These are phyloP conservation scores for Campoletis raptor DNA, from an alignment of 2,888 invertebrate genomes.

Conservation along the genomic window DNA sequence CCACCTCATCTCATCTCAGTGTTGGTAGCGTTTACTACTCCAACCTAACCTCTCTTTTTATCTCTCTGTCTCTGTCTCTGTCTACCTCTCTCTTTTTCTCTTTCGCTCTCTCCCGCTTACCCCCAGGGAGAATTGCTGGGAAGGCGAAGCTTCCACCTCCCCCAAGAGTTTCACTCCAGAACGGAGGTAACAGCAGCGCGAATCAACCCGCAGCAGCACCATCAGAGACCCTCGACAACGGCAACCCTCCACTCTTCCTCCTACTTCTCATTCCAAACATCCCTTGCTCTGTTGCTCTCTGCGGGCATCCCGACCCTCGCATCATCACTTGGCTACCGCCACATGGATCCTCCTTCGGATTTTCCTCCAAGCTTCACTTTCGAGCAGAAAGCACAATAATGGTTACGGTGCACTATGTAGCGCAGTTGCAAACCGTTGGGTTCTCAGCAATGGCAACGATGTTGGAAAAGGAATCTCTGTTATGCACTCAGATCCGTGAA, in stretches of 20 bases:
- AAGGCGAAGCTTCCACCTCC: constrained; percentile 60
- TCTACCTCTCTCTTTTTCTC: constrained; percentile 57
- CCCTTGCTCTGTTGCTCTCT: constrained; percentile 34
- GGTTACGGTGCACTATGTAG: constrained; percentile 35
- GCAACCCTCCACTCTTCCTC: constrained; percentile 61
- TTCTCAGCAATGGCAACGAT: constrained; percentile 1
- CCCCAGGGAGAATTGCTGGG: constrained; percentile 44
- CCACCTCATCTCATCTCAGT: constrained; percentile 50
- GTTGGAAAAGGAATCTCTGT: constrained; percentile 6
- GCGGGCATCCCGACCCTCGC: constrained; percentile 30
- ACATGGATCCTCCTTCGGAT: constrained; percentile 56
- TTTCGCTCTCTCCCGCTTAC: constrained; percentile 53
- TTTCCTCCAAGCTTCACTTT: constrained; percentile 30
- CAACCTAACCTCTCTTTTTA: constrained; percentile 29
- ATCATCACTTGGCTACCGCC: constrained; percentile 58
- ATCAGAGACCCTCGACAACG: constrained; percentile 55
- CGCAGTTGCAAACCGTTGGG: constrained; percentile 18
- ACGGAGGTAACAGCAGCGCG: constrained; percentile 66
- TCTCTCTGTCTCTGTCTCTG: constrained; percentile 69
- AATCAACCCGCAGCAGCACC: constrained; percentile 65
- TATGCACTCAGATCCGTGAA: neutral
- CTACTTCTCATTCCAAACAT: constrained; percentile 38
- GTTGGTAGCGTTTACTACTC: constrained; percentile 52
- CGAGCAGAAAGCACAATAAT: constrained; percentile 59
- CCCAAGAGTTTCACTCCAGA: constrained; percentile 58